Evolutionary conservation across 2,888 invertebrate species (phyloP), one percentile per base, ranked within the genome.

Genomic region (Opisthograptis luteolata): DNA sequence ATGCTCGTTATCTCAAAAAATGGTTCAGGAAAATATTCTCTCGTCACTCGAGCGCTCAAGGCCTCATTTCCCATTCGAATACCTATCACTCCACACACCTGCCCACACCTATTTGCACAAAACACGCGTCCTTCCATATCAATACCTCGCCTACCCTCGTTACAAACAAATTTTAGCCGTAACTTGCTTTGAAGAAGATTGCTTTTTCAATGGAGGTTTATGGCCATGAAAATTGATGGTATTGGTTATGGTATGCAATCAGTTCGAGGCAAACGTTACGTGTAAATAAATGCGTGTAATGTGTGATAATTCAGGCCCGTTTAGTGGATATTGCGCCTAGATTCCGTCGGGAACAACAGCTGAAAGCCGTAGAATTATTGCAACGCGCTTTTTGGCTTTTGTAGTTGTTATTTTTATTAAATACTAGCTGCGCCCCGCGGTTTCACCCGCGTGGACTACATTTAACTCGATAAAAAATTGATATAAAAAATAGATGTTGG

Each of bases 111-210:
- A 60, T 70, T 64, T 64, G 70, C 73, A 75, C 71, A 74, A 75
- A 76, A 78, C 70, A 70, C 70, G 69, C 68, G 77, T 76, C 79
- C 80, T 81, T 75, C 76, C 70, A 76, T 76, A 71, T 73, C 68
- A 70, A 72, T 70, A 63, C 62, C 55, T 68, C 63, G 66, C 62
- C 58, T 58, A 54, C 20, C 48, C 2, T 37, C 30, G 15, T 9
- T 3, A 0, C 28, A 45, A 36, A 9, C 10, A 12, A 44, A n/a
- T 54, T 36, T 28, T 12, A 47, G 54, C 56, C 32, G n/a, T 52
- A 32, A 0, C 0, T 0, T 0, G 0, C n/a, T 8, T 0, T 0
- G 0, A 0, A 2, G 14, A 62, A 9, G 34, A 55, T 47, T 34
- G 13, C 13, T 9, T 53, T 57, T 63, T 0, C 3, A 10, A 9